These are phyloP conservation scores for Entelurus aequoreus DNA, from an alignment of 2,113 vertebrate species.

Conservation along the genomic window DNA sequence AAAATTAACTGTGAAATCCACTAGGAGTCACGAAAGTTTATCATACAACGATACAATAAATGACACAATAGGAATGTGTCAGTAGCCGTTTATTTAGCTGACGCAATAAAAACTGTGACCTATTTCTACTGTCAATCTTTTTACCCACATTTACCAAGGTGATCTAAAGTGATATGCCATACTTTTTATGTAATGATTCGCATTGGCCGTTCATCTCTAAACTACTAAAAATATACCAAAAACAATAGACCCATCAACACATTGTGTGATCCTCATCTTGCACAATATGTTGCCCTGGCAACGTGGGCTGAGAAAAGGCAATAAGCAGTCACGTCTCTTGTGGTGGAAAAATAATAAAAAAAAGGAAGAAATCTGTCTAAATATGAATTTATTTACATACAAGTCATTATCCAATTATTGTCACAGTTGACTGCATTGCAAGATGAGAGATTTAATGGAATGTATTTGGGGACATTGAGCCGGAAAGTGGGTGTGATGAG, in stretches of 20 bases:
- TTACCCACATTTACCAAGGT: no score
- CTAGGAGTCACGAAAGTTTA: no score
- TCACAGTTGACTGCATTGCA: slow-evolving; percentile 45
- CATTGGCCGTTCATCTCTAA: no score
- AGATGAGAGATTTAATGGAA: slow-evolving; percentile 45
- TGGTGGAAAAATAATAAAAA: background rate
- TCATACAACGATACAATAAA: no score
- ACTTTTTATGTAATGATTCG: no score
- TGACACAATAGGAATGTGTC: no score
- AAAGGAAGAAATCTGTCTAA: slow-evolving; percentile 24
- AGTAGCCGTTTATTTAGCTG: no score
- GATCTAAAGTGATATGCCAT: no score
- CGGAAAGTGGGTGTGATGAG: slow-evolving; percentile 39
- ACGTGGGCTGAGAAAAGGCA: slow-evolving; percentile 10
- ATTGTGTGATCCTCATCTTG: slow-evolving; percentile 3
- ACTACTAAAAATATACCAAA: slow-evolving; percentile 17
- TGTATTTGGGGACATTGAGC: slow-evolving; percentile 37
- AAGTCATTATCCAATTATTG: slow-evolving; percentile 51
- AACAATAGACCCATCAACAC: slow-evolving; percentile 9
- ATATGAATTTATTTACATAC: slow-evolving; percentile 44
- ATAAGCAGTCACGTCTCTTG: slow-evolving; percentile 18
- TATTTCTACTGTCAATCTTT: no score
- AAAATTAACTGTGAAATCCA: no score
- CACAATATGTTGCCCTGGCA: slow-evolving; percentile 17
- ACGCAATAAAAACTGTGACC: no score